These are phyloP conservation scores for Chaetoderma sp. DNA, from an alignment of 2,888 invertebrate genomes.

Conservation along the genomic window DNA sequence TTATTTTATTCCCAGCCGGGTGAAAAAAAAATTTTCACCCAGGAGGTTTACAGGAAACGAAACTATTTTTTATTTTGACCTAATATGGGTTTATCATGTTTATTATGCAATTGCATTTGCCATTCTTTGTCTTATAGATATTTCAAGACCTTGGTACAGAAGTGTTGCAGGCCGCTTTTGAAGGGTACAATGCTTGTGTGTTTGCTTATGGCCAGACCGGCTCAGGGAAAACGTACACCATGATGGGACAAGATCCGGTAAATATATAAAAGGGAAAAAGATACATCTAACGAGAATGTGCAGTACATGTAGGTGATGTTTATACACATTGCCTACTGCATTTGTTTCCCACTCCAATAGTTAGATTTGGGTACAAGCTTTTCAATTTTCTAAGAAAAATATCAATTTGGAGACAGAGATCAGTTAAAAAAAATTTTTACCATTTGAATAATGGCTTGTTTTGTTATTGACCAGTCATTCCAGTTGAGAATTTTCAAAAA, in stretches of 20 bases:
- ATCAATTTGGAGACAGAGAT: no score
- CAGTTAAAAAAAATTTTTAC: no score
- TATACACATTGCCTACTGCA: conserved; percentile 10
- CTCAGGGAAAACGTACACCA: conserved; percentile 90
- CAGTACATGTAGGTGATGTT: conserved; percentile 2
- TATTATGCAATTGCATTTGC: no score
- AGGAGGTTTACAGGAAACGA: no score
- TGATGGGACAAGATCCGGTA: conserved; percentile 84
- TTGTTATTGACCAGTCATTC: no score
- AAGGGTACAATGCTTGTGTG: conserved; percentile 87
- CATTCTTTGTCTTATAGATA: conserved; percentile 70
- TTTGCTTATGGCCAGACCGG: conserved; percentile 94
- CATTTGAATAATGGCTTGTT: no score
- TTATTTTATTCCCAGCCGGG: no score
- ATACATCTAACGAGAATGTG: not conserved
- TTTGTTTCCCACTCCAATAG: conserved; percentile 12
- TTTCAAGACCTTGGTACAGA: conserved; percentile 78
- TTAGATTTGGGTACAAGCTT: no score
- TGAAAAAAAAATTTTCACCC: not conserved
- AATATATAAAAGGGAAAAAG: no score
- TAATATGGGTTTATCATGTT: not conserved
- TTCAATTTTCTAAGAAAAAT: no score
- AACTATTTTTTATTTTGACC: not conserved
- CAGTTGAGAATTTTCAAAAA: no score
- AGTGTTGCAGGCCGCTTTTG: conserved; percentile 75